Conservation (phyloP, 2,797 vertebrate species). For the Clamator glandarius region DNA sequence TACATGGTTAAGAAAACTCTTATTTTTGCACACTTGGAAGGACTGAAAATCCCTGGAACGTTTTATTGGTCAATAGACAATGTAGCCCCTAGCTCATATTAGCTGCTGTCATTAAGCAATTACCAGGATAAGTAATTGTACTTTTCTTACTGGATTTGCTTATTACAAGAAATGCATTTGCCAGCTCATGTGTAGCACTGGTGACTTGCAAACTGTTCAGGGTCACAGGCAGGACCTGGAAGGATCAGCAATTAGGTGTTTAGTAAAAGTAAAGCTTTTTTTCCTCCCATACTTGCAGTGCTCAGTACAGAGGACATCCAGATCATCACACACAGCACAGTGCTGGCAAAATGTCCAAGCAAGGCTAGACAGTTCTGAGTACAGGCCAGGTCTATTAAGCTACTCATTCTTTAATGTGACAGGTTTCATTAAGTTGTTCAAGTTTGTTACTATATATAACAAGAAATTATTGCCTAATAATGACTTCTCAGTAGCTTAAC, state of each 20-base stretch:
- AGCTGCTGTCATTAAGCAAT: not conserved
- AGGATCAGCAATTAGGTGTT: not conserved
- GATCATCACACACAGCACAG: not conserved
- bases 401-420: not conserved
- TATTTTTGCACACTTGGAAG: not conserved
- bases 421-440: not conserved
- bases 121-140: not conserved
- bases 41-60: not conserved
- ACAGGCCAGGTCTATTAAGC: not conserved
- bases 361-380: not conserved
- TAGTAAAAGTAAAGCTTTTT: not conserved
- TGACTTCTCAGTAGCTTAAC: not conserved
- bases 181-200: not conserved
- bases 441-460: not conserved
- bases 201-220: not conserved
- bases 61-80: not conserved
- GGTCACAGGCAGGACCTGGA: not conserved
- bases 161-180: not conserved
- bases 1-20: not conserved
- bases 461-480: not conserved
- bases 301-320: not conserved
- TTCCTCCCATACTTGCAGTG: not conserved
- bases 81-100: not conserved
- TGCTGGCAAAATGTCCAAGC: not conserved
- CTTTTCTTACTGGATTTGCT: not conserved